A percentile compares a stretch with the other conserved stretches of the same genome.
These are phyloP conservation scores for Bombus balteatus DNA, from an alignment of 1,140 invertebrate species.

Conservation along the genomic window DNA sequence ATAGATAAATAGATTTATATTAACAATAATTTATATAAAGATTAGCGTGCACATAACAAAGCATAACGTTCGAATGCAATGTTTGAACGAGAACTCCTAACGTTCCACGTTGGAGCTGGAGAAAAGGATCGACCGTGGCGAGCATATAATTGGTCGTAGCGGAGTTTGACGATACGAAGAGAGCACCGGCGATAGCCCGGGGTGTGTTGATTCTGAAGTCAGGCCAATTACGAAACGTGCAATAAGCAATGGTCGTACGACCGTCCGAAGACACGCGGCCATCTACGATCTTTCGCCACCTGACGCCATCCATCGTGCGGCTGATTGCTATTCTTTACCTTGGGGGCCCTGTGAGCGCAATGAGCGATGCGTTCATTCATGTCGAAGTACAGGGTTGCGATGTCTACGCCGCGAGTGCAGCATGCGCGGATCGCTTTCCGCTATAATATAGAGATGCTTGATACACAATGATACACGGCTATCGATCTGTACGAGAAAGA, in stretches of 20 bases:
- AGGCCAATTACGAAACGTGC: constrained; percentile 61
- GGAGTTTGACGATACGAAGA: constrained; percentile 27
- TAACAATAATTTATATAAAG: no score
- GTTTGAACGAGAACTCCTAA: neutral
- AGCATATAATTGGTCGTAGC: constrained; percentile 43
- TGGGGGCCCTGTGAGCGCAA: constrained; percentile 61
- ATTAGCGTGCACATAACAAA: neutral
- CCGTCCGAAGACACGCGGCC: constrained; percentile 57
- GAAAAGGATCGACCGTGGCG: neutral
- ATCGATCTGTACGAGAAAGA: constrained; percentile 11
- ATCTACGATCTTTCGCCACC: constrained; percentile 72
- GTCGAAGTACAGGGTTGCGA: constrained; percentile 47
- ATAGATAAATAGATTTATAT: no score
- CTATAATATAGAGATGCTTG: constrained; percentile 36
- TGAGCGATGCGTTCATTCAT: constrained; percentile 77
- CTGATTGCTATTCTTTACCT: constrained; percentile 74
- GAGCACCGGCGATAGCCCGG: constrained; percentile 35
- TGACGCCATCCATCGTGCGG: constrained; percentile 74
- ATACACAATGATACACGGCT: constrained; percentile 20
- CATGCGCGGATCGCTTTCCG: neutral
- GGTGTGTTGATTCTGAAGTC: constrained; percentile 56
- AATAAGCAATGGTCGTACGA: constrained; percentile 56
- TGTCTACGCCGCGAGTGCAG: neutral
- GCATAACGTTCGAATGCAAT: neutral
- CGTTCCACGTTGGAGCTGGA: neutral